Evolutionary conservation across 2,113 vertebrate genomes (phyloP).

Genomic region (Sturnira hondurensis): DNA sequence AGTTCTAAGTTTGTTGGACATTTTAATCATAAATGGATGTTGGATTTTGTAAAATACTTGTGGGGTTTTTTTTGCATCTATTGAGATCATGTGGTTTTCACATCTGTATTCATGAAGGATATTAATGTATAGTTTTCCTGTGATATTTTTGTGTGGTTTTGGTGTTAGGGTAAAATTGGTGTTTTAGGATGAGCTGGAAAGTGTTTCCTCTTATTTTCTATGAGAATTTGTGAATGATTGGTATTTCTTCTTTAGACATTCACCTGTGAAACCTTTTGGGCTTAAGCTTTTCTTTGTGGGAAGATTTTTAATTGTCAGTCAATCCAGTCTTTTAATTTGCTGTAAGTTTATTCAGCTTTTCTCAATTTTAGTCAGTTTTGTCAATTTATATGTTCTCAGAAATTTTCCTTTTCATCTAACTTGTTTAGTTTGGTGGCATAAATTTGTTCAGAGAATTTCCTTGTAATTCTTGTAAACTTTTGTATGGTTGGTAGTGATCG

Average conservation of each 20-base stretch:
- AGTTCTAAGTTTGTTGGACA: not conserved
- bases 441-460: not conserved
- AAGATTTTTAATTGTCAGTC: not conserved
- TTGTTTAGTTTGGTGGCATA: not conserved
- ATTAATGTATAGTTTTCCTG: not conserved
- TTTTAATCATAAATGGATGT: not conserved
- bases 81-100: not conserved
- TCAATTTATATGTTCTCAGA: not conserved
- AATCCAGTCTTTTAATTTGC: not conserved
- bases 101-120: not conserved
- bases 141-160: not conserved
- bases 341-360: not conserved
- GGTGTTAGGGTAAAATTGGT: not conserved
- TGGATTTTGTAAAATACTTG: not conserved
- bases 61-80: not conserved
- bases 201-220: not conserved
- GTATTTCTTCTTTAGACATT: not conserved
- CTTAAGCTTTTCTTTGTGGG: not conserved
- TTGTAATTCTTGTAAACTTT: not conserved
- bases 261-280: not conserved
- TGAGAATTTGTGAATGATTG: not conserved
- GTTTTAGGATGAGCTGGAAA: not conserved
- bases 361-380: not conserved
- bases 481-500: not conserved
- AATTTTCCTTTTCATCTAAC: not conserved